These are phyloP conservation scores for Poliocrania exsul DNA, from an alignment of 2,797 vertebrate species.

Conservation along the genomic window DNA sequence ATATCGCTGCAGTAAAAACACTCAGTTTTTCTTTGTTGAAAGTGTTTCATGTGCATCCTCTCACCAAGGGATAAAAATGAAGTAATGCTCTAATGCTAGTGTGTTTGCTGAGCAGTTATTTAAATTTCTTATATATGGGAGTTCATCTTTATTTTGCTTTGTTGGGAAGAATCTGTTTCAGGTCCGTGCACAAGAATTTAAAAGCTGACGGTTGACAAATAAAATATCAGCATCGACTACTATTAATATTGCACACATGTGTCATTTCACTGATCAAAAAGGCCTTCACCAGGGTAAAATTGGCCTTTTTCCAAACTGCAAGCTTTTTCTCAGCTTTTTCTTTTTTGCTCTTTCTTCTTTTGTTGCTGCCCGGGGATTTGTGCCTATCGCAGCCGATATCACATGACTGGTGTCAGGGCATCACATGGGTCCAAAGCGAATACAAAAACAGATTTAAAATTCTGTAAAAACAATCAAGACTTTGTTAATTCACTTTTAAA, in stretches of 20 bases:
- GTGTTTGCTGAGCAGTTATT: constrained; percentile 45
- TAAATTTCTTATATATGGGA: constrained; percentile 44
- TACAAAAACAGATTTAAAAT: constrained; percentile 80
- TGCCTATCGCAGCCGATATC: constrained; percentile 80
- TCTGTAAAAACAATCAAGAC: constrained; percentile 75
- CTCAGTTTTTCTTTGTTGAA: constrained; percentile 29
- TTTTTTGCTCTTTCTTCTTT: constrained; percentile 83
- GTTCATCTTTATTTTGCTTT: constrained; percentile 64
- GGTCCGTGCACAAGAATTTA: constrained; percentile 65
- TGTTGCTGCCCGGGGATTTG: constrained; percentile 84
- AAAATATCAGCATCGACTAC: constrained; percentile 84
- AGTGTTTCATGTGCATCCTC: constrained; percentile 29
- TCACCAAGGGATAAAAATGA: constrained; percentile 40
- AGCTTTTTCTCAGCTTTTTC: constrained; percentile 82
- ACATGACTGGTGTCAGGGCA: constrained; percentile 81
- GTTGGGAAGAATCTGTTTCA: constrained; percentile 57
- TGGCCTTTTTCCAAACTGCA: constrained; percentile 80
- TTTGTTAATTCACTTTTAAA: constrained; percentile 67
- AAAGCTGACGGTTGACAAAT: constrained; percentile 71
- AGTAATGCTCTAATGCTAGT: constrained; percentile 25
- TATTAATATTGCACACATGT: constrained; percentile 91
- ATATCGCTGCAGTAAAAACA: neutral
- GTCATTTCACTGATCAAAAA: constrained; percentile 86
- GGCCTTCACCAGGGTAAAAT: constrained; percentile 74
- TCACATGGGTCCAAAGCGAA: constrained; percentile 82